phyloP scores from a whole-genome alignment of 37 sponge, comb jelly and placozoan species.

The Ianthella basta region DNA sequence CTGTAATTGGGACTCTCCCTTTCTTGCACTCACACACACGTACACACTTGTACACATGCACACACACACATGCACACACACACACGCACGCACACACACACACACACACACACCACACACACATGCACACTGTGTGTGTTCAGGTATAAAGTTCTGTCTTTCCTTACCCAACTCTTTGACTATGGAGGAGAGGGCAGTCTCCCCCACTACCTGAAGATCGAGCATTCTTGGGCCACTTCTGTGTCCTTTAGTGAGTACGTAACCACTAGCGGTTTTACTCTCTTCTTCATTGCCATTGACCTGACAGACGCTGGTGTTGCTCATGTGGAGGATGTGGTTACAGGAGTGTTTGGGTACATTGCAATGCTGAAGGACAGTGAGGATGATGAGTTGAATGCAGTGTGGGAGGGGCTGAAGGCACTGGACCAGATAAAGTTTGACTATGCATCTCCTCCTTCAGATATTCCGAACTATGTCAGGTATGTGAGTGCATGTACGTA shows the following conservation, averaged over 20 bases:
- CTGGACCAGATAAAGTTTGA: constrained; percentile 39
- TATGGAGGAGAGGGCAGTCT: constrained; percentile 58
- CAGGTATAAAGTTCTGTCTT: not conserved
- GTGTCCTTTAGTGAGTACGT: constrained; percentile 25
- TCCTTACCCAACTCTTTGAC: constrained; percentile 56
- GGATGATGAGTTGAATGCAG: not conserved
- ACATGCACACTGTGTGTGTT: no score
- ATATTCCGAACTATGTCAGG: not conserved
- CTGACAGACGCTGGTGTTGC: constrained; percentile 47
- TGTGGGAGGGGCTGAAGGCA: constrained; percentile 37
- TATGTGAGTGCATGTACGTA: not conserved
- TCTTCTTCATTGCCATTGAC: constrained; percentile 28
- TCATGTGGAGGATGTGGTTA: constrained; percentile 44
- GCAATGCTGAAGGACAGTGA: constrained; percentile 7
- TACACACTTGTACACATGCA: not conserved
- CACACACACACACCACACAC: no score
- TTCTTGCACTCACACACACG: not conserved
- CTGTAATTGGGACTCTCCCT: not conserved
- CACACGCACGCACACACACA: not conserved
- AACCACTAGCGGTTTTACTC: constrained; percentile 42
- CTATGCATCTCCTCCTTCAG: constrained; percentile 19
- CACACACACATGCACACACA: not conserved
- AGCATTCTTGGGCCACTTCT: constrained; percentile 24
- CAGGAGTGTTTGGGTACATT: constrained; percentile 39
- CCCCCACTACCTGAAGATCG: constrained; percentile 18